These are phyloP conservation scores for Saxidomus purpurata DNA, from an alignment of 1,140 invertebrate genomes.

Conservation along the genomic window DNA sequence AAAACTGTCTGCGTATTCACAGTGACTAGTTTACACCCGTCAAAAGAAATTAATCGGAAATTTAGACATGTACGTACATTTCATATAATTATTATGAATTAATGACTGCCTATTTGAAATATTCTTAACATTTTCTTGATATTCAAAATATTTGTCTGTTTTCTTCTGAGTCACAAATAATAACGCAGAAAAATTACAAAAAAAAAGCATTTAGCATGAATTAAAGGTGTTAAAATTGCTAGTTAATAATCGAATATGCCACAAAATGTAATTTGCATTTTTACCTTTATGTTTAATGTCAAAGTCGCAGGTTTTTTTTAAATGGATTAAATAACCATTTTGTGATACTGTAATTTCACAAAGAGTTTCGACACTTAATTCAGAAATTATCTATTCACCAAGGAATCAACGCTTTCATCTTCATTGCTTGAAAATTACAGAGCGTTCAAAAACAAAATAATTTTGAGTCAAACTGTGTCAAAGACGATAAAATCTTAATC, in stretches of 20 bases:
- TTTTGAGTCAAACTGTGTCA: slow-evolving; percentile 57
- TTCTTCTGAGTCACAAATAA: neutral
- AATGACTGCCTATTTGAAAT: too few relatives aligned
- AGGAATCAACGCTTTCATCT: neutral
- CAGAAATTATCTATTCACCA: slow-evolving; percentile 17
- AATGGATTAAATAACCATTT: neutral
- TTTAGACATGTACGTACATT: too few relatives aligned
- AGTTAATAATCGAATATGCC: slow-evolving; percentile 54
- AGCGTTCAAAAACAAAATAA: neutral
- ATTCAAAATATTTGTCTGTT: neutral
- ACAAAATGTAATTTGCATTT: slow-evolving; percentile 44
- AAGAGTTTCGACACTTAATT: neutral
- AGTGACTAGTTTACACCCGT: too few relatives aligned
- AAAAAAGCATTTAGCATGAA: slow-evolving; percentile 9
- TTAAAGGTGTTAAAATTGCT: slow-evolving; percentile 49
- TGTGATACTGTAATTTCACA: neutral
- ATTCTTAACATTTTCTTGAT: too few relatives aligned
- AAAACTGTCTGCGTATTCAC: too few relatives aligned
- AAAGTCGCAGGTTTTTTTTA: neutral
- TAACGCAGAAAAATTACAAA: neutral
- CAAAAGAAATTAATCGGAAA: too few relatives aligned
- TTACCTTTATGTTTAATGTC: slow-evolving; percentile 38
- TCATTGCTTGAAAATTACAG: slow-evolving; percentile 9
- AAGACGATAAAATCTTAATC: slow-evolving; percentile 24
- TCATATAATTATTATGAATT: too few relatives aligned